Base-by-base conservation (phyloP, 2,888 invertebrate species). In the Dysmachus trigonus region DNA sequence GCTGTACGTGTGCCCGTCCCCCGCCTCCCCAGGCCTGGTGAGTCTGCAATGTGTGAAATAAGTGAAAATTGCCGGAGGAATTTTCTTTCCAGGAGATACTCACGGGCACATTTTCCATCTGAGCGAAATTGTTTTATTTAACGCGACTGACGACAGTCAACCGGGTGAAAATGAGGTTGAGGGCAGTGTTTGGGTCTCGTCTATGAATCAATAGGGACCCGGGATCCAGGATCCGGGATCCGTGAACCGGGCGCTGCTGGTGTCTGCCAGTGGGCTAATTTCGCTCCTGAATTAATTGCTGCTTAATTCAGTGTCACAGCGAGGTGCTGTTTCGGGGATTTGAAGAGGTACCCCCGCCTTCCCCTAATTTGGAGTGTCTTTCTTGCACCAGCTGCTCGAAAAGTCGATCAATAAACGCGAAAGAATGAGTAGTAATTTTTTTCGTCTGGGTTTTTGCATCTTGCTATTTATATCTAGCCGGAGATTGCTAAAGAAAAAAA, bases 111-210 rank as follows among this genome's bases (percentile, higher is more conserved):
- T 81, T 81, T 81, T 62, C 81, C 53, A 81, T 81, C 53, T 81
- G 81, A 81, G 62, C 53, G 47, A 62, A 81, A 81, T 62, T 81
- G 81, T 81, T 81, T 81, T 81, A 81, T 81, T 81, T 81, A 81
- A 81, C 81, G 62, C 33, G 53, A 18, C 81, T 33, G 81, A 81
- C 35, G 81, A 81, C 53, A 81, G 53, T 81, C 31, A 47, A 51
- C 53, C n/a, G 53, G 33, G 53, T 81, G 81, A 53, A 62, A 81
- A 53, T 81, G 53, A 62, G 81, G 81, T 62, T 81, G 81, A 62
- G 81, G 81, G 31, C 73, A 73, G 73, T 73, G 73, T 33, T 73
- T 31, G 73, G 73, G 22, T 62, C 62, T 62, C 62, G 62, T 62
- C 62, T 62, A 62, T n/a, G 62, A 62, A 62, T 62, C 62, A 62